These are phyloP conservation scores for Nesoenas mayeri DNA, from an alignment of 2,113 vertebrate genomes.

Conservation along the genomic window DNA sequence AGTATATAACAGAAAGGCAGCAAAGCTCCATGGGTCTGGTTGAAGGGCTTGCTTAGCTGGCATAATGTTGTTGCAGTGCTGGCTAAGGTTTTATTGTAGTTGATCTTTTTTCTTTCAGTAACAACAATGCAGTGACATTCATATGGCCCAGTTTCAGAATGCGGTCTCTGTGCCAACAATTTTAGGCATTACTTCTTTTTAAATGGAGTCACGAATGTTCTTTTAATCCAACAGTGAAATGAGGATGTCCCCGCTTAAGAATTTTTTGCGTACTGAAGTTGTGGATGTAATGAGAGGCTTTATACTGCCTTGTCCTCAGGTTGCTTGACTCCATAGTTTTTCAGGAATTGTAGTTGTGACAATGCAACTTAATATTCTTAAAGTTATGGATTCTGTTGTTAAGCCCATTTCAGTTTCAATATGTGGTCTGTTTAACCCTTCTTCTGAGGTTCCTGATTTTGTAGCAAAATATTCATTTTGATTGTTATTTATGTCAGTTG, in stretches of 20 bases:
- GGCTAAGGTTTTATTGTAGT: conserved; percentile 76
- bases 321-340: background rate
- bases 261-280: conserved; percentile 24
- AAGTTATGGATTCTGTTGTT: background rate
- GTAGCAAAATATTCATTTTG: background rate
- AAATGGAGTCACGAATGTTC: conserved; percentile 69
- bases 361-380: background rate
- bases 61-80: conserved; percentile 66
- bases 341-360: background rate
- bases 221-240: conserved; percentile 65
- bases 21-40: conserved; percentile 7
- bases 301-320: background rate
- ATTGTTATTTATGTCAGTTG: background rate
- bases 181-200: conserved; percentile 74
- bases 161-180: conserved; percentile 70
- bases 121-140: conserved; percentile 83
- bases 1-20: background rate
- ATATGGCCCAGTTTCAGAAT: conserved; percentile 79
- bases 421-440: background rate
- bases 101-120: conserved; percentile 78
- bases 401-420: background rate
- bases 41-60: conserved; percentile 72
- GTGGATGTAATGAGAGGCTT: background rate
- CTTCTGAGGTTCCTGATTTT: background rate
- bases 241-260: conserved; percentile 43